phyloP scores from a whole-genome alignment of 2,113 vertebrate species.

The Percina caprodes region DNA sequence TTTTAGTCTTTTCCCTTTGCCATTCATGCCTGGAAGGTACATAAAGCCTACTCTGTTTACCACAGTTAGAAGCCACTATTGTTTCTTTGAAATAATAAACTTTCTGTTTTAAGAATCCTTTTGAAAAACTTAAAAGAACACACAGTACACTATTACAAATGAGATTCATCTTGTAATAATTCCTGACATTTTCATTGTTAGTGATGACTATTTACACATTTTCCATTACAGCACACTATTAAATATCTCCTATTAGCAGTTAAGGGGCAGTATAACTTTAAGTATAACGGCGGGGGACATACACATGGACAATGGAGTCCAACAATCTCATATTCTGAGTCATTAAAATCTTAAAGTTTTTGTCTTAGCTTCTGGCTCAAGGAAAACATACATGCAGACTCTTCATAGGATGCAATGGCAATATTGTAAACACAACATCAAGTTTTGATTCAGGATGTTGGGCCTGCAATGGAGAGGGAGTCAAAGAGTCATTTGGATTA shows the following conservation, averaged over 20 bases:
- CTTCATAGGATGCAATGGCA: background rate
- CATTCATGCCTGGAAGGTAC: background rate
- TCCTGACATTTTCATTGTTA: conserved; percentile 1
- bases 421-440: background rate
- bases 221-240: conserved; percentile 8
- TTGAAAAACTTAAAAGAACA: conserved; percentile 21
- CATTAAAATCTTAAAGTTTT: background rate
- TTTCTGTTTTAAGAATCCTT: conserved; percentile 5
- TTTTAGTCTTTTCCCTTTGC: conserved; percentile 19
- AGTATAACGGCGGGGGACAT: too few species aligned
- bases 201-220: background rate
- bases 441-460: background rate
- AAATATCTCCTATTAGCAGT: background rate
- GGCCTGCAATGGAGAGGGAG: background rate
- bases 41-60: conserved; percentile 8
- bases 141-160: conserved; percentile 5
- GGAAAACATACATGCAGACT: background rate
- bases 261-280: conserved; percentile 26
- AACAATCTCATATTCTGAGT: background rate
- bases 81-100: conserved; percentile 21
- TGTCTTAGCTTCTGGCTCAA: background rate
- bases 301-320: background rate
- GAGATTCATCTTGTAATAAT: background rate
- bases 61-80: background rate
- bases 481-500: background rate